Conservation (phyloP, 2,113 vertebrate species). For the Nerophis lumbriciformis region DNA sequence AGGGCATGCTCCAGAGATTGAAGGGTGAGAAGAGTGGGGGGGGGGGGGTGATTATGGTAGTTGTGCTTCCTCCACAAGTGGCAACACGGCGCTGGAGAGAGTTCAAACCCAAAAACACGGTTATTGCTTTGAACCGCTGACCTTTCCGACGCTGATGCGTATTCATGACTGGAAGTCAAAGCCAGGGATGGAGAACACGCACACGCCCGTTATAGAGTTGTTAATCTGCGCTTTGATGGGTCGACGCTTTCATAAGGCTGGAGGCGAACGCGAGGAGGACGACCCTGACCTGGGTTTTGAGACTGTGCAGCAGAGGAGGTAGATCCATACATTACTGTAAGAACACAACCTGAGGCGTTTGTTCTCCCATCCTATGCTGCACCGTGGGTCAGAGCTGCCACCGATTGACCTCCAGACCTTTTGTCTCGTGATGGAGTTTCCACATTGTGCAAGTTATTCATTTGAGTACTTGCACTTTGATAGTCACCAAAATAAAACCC, state of each 20-base stretch:
- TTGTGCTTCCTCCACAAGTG: not conserved
- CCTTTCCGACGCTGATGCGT: conserved; percentile 45
- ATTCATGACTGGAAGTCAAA: conserved; percentile 54
- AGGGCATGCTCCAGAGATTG: conserved; percentile 10
- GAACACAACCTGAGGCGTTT: conserved; percentile 9
- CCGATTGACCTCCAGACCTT: not conserved
- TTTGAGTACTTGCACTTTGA: not conserved
- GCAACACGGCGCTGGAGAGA: conserved; percentile 43
- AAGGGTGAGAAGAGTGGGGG: not conserved
- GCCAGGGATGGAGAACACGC: conserved; percentile 17
- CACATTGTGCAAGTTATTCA: not conserved
- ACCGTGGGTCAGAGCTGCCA: not conserved
- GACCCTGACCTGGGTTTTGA: conserved; percentile 38
- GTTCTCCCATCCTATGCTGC: not conserved
- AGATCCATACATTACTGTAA: conserved; percentile 10
- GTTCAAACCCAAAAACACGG: conserved; percentile 50
- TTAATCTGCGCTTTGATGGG: conserved; percentile 47
- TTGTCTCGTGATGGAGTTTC: not conserved
- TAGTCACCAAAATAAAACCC: not conserved
- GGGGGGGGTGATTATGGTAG: conserved; percentile 9
- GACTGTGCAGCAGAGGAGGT: conserved; percentile 9
- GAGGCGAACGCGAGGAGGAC: conserved; percentile 13
- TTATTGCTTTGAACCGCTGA: conserved; percentile 38
- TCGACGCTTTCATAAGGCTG: conserved; percentile 27
- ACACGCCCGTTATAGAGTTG: conserved; percentile 18